A percentile compares a stretch with the other conserved stretches of the same genome.
Evolutionary conservation across 1,140 invertebrate species (phyloP).

Genomic region (Lysiphlebus fabarum): DNA sequence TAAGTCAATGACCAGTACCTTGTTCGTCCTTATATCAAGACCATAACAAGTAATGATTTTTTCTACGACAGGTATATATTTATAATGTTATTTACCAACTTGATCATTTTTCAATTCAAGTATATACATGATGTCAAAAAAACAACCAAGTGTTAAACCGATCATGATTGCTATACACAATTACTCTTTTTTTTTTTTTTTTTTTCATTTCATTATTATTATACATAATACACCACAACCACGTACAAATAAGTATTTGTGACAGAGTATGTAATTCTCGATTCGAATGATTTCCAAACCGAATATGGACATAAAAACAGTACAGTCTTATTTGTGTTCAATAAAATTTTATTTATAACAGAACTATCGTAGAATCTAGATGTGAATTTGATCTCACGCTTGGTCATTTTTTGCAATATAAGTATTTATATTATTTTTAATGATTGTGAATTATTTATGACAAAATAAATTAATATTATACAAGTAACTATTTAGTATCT

Average conservation of each 20-base stretch:
- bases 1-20: no score
- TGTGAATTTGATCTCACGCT: no score
- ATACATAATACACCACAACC: no score
- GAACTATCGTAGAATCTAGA: no score
- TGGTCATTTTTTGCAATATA: no score
- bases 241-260: not conserved
- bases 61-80: conserved; percentile 17
- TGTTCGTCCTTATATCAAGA: conserved; percentile 6
- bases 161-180: not conserved
- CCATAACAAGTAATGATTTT: conserved; percentile 19
- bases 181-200: conserved; percentile 4
- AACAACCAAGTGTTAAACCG: conserved; percentile 16
- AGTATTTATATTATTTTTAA: no score
- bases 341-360: not conserved
- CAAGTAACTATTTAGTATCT: no score
- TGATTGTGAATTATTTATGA: no score
- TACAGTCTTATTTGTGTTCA: conserved; percentile 7
- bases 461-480: no score
- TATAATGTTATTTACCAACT: conserved; percentile 17
- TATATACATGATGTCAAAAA: not conserved
- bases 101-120: not conserved
- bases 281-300: conserved; percentile 19
- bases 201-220: no score
- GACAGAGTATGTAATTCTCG: conserved; percentile 6
- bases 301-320: conserved; percentile 22